Evolutionary conservation across 1,140 invertebrate genomes (phyloP), one percentile per base, ranked within the genome.

Genomic region (Cyphomyrmex costatus): DNA sequence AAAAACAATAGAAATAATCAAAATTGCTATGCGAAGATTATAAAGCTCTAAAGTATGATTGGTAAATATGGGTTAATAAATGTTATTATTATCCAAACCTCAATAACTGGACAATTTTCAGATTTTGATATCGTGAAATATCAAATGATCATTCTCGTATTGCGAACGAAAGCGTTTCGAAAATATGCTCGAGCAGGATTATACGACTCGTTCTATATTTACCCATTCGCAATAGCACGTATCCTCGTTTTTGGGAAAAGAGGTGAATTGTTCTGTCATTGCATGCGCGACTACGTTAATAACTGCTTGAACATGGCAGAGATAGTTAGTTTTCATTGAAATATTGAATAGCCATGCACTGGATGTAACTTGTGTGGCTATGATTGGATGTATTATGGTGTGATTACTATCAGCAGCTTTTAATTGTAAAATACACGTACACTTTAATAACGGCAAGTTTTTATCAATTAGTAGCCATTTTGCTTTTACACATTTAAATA

Each of bases 251-350:
- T 77, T 68, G 71, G 56, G 53, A 87, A 77, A 58, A 56, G 36
- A 27, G 56, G 88, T 58, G 77, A 88, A 88, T 88, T 88, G 60
- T 85, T 24, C 71, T 70, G 63, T 65, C 76, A 85, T 68, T 58
- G 49, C 21, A 14, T 24, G 16, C 33, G 42, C 6, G n/a, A 14
- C 49, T 78, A 58, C 65, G 42, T 77, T 88, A 78, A 88, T 88
- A 88, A 85, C 83, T 88, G 61, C 51, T 66, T 60, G 36, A 73
- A 66, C 65, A 51, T 2, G 16, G 56, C 33, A 60, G 24, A 61
- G 21, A 70, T 61, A 70, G 21, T 33, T 7, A 46, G 66, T 70
- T 71, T 68, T 56, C 65, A 73, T 27, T 49, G 85, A 63, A 60
- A 56, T 82, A 46, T 63, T 56, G 56, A 58, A 70, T 51, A 16